phyloP scores from a whole-genome alignment of 1,140 invertebrate species.

The Zaprionus ghesquierei region DNA sequence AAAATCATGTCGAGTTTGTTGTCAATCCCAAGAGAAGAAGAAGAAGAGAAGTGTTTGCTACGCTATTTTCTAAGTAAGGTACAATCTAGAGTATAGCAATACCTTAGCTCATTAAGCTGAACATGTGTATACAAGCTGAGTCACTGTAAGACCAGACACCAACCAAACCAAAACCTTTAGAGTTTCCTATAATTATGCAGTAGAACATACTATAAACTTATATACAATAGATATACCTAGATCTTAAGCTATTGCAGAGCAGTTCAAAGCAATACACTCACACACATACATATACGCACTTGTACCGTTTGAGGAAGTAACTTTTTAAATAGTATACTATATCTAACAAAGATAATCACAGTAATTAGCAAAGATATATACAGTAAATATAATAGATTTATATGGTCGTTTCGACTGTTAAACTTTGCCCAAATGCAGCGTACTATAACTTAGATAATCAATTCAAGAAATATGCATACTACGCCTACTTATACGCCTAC shows the following conservation, averaged over 20 bases:
- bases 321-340: constrained; percentile 36
- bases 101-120: constrained; percentile 25
- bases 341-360: constrained; percentile 8
- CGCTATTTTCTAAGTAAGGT: constrained; percentile 27
- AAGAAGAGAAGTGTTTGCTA: constrained; percentile 69
- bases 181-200: constrained; percentile 7
- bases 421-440: constrained; percentile 34
- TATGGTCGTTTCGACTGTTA: constrained; percentile 7
- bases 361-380: neutral
- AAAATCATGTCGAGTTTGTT: constrained; percentile 30
- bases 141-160: constrained; percentile 61
- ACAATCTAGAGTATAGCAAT: constrained; percentile 8
- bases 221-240: neutral
- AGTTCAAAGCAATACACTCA: constrained; percentile 46
- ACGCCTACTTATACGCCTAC: neutral
- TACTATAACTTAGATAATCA: constrained; percentile 12
- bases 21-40: constrained; percentile 5
- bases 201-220: neutral
- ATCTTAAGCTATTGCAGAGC: constrained; percentile 69
- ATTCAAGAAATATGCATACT: neutral
- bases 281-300: constrained; percentile 39
- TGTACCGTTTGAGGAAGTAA: constrained; percentile 58
- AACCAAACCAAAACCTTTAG: constrained; percentile 18
- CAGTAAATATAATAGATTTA: neutral
- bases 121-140: constrained; percentile 18